Conservation (phyloP, 2,888 invertebrate genomes). For the Salpingus planirostris region DNA sequence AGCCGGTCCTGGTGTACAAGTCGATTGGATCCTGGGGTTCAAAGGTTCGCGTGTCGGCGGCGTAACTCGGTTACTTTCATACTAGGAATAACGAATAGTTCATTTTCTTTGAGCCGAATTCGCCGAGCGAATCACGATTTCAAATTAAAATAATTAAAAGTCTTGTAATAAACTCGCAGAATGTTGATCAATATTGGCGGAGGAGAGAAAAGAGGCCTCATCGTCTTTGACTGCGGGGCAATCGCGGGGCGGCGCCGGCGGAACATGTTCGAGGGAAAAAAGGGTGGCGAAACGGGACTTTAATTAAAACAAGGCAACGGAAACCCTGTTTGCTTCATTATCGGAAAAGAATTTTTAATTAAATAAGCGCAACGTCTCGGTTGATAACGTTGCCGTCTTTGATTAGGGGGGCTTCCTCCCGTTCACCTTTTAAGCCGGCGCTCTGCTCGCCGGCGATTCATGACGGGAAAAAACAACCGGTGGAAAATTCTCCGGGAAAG, state of each 20-base stretch:
- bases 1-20: neutral
- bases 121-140: conserved; percentile 9
- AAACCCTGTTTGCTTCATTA: conserved; percentile 3
- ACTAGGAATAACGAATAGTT: conserved; percentile 14
- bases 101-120: conserved; percentile 9
- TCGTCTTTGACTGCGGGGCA: conserved; percentile 12
- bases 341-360: conserved; percentile 1
- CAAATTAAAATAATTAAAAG: conserved; percentile 22
- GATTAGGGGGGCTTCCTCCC: no score
- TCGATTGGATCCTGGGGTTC: conserved; percentile 3
- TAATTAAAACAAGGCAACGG: conserved; percentile 18
- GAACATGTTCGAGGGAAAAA: conserved; percentile 8
- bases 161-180: conserved; percentile 19
- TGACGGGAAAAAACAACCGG: no score
- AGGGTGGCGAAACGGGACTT: conserved; percentile 12
- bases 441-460: no score
- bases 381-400: no score
- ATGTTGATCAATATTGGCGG: conserved; percentile 21
- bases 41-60: conserved; percentile 1
- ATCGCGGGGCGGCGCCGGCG: neutral
- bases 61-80: conserved; percentile 10
- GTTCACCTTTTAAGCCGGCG: no score
- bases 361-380: no score
- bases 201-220: no score
- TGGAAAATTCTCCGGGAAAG: no score